These are phyloP conservation scores for Tiliacea aurago DNA, from an alignment of 2,888 invertebrate species.

Conservation along the genomic window DNA sequence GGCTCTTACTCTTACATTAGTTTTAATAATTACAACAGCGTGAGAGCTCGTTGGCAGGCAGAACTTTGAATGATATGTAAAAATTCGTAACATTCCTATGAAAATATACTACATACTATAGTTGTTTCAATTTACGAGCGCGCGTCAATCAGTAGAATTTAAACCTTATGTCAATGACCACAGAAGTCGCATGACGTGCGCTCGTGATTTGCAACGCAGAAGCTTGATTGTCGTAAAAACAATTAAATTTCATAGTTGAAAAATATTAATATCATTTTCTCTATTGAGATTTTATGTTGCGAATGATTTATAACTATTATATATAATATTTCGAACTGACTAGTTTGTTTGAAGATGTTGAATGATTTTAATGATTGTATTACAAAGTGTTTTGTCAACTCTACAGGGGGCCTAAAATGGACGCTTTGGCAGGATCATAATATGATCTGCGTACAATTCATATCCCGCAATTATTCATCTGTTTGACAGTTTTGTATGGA, in stretches of 20 bases:
- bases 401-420: no score
- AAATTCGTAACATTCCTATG: constrained; percentile 9
- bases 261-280: constrained; percentile 29
- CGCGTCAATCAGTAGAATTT: neutral
- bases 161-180: neutral
- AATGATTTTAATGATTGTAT: constrained; percentile 7
- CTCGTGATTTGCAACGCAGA: neutral
- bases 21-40: constrained; percentile 23
- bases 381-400: neutral
- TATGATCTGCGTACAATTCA: no score
- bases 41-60: constrained; percentile 5
- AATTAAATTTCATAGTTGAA: constrained; percentile 8
- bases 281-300: constrained; percentile 11
- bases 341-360: constrained; percentile 32
- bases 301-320: constrained; percentile 40
- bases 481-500: no score
- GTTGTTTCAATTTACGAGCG: neutral
- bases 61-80: constrained; percentile 24
- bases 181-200: neutral
- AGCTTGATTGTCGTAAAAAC: constrained; percentile 33
- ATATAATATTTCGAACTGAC: constrained; percentile 51
- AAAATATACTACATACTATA: neutral
- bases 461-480: no score
- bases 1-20: constrained; percentile 4
- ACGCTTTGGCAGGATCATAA: no score